Conservation (phyloP, 2,113 vertebrate species). For the Monarcha castaneiventris region DNA sequence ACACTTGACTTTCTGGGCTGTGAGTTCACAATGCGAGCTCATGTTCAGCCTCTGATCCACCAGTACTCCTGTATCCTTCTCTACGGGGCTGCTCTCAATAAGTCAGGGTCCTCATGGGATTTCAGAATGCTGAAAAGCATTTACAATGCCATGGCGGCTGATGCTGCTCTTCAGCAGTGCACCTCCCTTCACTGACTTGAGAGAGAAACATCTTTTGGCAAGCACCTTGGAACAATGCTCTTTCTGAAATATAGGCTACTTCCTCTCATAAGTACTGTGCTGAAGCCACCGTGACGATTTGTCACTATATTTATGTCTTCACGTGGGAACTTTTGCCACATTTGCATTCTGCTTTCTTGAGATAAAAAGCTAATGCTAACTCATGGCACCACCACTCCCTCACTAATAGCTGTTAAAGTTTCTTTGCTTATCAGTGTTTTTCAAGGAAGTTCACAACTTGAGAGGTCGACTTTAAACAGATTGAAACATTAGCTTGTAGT, state of each 20-base stretch:
- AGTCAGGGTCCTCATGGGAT: not conserved
- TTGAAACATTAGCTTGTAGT: slow-evolving; percentile 65
- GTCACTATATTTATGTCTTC: not conserved
- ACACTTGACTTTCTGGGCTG: not conserved
- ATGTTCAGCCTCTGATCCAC: not conserved
- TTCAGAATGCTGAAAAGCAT: not conserved
- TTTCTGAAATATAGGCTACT: not conserved
- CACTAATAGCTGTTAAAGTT: slow-evolving; percentile 49
- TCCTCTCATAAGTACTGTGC: not conserved
- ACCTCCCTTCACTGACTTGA: not conserved
- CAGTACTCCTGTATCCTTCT: not conserved
- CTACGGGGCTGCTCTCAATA: not conserved
- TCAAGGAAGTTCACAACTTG: slow-evolving; percentile 71
- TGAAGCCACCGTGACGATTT: not conserved
- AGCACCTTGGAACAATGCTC: not conserved
- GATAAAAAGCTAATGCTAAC: slow-evolving; percentile 13
- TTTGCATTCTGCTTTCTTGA: slow-evolving; percentile 54
- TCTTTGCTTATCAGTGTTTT: slow-evolving; percentile 69
- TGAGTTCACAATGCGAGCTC: rapidly evolving
- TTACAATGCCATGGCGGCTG: not conserved
- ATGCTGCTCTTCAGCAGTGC: not conserved
- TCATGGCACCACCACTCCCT: slow-evolving; percentile 25
- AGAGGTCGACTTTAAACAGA: slow-evolving; percentile 69
- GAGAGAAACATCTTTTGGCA: not conserved
- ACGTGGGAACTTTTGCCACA: slow-evolving; percentile 17